Evolutionary conservation across 2,797 vertebrate species (phyloP).

Genomic region (Microcaecilia unicolor): DNA sequence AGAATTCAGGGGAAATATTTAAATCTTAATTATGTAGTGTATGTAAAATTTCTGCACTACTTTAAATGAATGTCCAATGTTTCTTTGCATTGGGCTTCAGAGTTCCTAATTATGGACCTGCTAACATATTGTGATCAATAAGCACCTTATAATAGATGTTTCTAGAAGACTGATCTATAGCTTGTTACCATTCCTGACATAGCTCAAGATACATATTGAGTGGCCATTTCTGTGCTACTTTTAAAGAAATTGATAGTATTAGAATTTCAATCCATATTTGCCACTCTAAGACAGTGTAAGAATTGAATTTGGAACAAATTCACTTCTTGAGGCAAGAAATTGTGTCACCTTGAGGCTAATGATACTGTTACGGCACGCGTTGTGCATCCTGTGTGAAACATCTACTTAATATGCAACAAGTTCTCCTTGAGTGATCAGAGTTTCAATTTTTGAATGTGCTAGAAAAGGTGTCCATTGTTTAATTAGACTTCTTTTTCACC

Average conservation of each 20-base stretch:
- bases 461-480: slow-evolving; percentile 6
- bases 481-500: background rate
- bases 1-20: no score
- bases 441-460: slow-evolving; percentile 6
- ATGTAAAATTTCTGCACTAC: no score
- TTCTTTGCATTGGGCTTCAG: background rate
- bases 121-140: background rate
- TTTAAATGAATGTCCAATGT: background rate
- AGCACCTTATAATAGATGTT: background rate
- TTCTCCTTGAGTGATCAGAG: background rate
- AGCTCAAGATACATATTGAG: background rate
- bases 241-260: slow-evolving; percentile 1
- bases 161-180: background rate
- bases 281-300: slow-evolving; percentile 8
- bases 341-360: background rate
- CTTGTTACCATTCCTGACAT: background rate
- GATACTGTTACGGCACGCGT: background rate
- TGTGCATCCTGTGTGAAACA: background rate
- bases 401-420: background rate
- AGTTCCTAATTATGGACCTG: slow-evolving; percentile 1
- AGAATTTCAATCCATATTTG: background rate
- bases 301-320: slow-evolving; percentile 9
- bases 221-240: background rate
- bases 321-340: slow-evolving; percentile 4
- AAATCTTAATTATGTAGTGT: no score